phyloP scores from a whole-genome alignment of 2,797 vertebrate species.

The Tenualosa thibaudeaui region DNA sequence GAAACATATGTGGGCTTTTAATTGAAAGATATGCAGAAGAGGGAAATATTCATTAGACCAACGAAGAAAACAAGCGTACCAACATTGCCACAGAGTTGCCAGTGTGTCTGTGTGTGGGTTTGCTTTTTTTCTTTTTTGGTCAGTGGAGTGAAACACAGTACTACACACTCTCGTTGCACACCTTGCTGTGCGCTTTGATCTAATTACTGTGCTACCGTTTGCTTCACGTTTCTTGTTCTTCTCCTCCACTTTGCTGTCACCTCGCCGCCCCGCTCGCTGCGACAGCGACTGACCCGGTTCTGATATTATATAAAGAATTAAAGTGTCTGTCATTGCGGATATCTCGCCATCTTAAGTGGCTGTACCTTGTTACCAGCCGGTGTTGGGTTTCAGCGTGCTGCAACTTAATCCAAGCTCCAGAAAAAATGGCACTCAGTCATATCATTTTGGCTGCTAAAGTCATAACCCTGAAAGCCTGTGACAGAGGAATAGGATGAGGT shows the following conservation, averaged over 20 bases:
- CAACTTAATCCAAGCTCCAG: conserved; percentile 76
- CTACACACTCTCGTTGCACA: neutral
- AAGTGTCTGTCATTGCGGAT: conserved; percentile 70
- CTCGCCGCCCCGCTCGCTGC: conserved; percentile 64
- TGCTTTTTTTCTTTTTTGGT: neutral
- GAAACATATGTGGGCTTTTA: conserved; percentile 55
- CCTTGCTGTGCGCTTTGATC: conserved; percentile 8
- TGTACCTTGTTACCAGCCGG: conserved; percentile 74
- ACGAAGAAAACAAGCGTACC: neutral
- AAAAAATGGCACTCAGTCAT: conserved; percentile 70
- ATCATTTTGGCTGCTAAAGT: conserved; percentile 73
- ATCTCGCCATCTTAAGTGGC: conserved; percentile 81
- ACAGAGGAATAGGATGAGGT: conserved; percentile 19
- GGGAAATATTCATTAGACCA: conserved; percentile 26
- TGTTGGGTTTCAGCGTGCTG: conserved; percentile 75
- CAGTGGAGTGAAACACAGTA: neutral
- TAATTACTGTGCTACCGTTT: conserved; percentile 24
- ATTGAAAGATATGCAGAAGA: conserved; percentile 28
- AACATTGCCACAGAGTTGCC: neutral
- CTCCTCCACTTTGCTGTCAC: conserved; percentile 24
- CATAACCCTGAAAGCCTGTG: conserved; percentile 53
- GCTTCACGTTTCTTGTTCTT: conserved; percentile 16
- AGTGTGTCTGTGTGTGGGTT: conserved; percentile 5
- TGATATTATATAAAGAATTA: conserved; percentile 66
- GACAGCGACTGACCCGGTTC: conserved; percentile 1